phyloP scores from a whole-genome alignment of 2,797 vertebrate species.

The Odontamblyopus lacepedii region DNA sequence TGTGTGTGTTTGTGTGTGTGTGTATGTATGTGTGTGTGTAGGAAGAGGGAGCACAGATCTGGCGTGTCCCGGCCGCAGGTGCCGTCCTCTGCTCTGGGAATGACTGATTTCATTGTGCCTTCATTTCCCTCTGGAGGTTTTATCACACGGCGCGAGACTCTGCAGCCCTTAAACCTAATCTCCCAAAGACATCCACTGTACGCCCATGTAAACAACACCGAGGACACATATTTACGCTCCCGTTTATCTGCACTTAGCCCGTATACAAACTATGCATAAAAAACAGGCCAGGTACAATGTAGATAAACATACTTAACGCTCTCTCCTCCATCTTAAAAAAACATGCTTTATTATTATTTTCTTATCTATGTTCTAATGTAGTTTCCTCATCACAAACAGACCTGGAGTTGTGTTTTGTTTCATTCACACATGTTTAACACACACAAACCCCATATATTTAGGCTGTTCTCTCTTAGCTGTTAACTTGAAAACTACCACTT shows the following conservation, averaged over 20 bases:
- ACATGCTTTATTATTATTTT: too few relatives aligned
- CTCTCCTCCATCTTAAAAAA: too few relatives aligned
- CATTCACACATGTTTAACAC: too few relatives aligned
- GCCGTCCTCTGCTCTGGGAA: constrained; percentile 41
- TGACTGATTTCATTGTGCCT: constrained; percentile 49
- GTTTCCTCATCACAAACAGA: too few relatives aligned
- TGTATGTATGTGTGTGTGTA: background rate
- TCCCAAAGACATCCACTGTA: constrained; percentile 15
- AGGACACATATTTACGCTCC: background rate
- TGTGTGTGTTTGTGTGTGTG: background rate
- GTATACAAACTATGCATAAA: background rate
- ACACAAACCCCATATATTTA: too few relatives aligned
- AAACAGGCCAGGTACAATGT: background rate
- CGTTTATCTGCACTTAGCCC: background rate
- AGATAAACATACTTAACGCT: background rate
- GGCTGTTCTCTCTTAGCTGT: too few relatives aligned
- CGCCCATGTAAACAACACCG: background rate
- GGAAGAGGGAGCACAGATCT: background rate
- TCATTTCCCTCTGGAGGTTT: constrained; percentile 51
- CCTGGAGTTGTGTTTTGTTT: too few relatives aligned
- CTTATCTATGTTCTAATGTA: too few relatives aligned
- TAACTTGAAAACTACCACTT: too few relatives aligned
- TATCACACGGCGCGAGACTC: constrained; percentile 24
- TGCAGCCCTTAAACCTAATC: constrained; percentile 28
- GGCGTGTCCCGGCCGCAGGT: constrained; percentile 30